phyloP scores from a whole-genome alignment of 2,797 vertebrate species.

The Percopsis omiscomaycus region DNA sequence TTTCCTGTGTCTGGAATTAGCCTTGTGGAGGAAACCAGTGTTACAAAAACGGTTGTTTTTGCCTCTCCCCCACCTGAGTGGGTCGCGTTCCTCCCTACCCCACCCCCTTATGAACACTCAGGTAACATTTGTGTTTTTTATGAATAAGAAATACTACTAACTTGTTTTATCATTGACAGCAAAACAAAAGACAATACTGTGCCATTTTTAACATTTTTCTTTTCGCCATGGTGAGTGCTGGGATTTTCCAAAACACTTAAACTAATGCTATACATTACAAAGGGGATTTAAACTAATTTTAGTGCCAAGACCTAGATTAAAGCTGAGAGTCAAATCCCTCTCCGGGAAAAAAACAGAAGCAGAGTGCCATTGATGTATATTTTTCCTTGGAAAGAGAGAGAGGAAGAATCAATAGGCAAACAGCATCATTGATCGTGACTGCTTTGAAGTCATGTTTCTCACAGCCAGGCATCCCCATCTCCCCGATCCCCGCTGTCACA shows the following conservation, averaged over 20 bases:
- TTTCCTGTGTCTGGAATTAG: no score
- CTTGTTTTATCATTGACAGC: no score
- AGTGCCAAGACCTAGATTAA: slow-evolving; percentile 66
- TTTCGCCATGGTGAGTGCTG: slow-evolving; percentile 2
- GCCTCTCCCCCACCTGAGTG: no score
- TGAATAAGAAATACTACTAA: no score
- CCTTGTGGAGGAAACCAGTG: no score
- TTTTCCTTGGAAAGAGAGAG: slow-evolving; percentile 50
- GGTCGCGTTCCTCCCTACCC: no score
- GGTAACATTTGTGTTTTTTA: no score
- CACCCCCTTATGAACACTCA: no score
- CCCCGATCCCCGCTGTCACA: slow-evolving; percentile 51
- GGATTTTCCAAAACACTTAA: slow-evolving; percentile 45
- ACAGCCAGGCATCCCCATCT: slow-evolving; percentile 62
- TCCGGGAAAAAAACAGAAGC: slow-evolving; percentile 41
- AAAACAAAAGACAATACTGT: no score
- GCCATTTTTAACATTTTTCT: no score
- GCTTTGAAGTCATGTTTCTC: slow-evolving; percentile 75
- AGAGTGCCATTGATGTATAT: slow-evolving; percentile 67
- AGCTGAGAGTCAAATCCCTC: slow-evolving; percentile 66
- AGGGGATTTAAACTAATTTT: slow-evolving; percentile 57
- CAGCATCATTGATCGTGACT: slow-evolving; percentile 72
- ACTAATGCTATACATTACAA: slow-evolving; percentile 58
- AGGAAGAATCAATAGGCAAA: slow-evolving; percentile 70
- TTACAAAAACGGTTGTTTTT: no score